These are phyloP conservation scores for Lasiurus borealis DNA, from an alignment of 2,113 vertebrate genomes.

Conservation along the genomic window DNA sequence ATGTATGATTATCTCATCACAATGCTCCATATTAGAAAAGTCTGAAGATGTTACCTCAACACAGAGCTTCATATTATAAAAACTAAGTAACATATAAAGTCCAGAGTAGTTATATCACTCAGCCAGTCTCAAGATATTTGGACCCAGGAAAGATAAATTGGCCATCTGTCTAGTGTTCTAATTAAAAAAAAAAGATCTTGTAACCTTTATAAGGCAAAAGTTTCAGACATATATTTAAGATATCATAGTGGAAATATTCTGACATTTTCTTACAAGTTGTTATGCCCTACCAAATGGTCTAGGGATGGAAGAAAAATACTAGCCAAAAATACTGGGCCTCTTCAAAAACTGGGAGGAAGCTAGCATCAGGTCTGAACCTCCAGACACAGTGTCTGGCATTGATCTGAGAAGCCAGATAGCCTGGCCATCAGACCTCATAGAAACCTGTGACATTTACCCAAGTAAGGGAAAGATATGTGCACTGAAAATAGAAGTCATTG, in stretches of 20 bases:
- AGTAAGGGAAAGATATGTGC: not conserved
- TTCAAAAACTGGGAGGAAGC: not conserved
- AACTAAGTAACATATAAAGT: not conserved
- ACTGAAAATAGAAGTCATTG: not conserved
- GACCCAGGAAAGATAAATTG: not conserved
- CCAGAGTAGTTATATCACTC: not conserved
- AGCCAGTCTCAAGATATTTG: not conserved
- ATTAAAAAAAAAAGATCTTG: not conserved
- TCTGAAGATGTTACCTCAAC: not conserved
- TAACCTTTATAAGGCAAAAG: not conserved
- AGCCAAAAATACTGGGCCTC: not conserved
- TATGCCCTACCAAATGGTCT: not conserved
- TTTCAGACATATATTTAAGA: not conserved
- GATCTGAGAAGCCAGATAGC: not conserved
- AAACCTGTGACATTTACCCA: not conserved
- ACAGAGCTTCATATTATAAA: not conserved
- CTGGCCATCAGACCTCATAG: not conserved
- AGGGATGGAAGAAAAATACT: not conserved
- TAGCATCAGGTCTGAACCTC: not conserved
- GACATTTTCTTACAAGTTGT: not conserved
- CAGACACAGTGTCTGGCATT: not conserved
- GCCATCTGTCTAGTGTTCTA: not conserved
- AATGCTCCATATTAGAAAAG: not conserved
- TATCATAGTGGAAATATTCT: not conserved
- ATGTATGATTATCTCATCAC: not conserved